A percentile compares a stretch with the other conserved stretches of the same genome.
phyloP scores from a whole-genome alignment of 2,797 vertebrate genomes.

The Myripristis murdjan region DNA sequence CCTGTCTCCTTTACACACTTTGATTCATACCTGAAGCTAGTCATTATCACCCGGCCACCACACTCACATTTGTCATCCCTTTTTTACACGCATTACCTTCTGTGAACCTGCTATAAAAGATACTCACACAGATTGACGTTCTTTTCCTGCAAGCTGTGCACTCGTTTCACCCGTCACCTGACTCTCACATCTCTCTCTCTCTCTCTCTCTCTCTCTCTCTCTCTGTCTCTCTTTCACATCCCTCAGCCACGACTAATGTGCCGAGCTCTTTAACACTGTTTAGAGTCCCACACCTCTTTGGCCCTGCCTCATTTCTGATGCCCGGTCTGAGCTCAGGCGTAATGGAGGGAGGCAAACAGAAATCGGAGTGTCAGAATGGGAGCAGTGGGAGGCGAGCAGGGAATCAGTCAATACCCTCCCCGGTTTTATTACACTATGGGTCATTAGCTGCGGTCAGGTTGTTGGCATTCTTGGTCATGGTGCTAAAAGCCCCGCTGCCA shows the following conservation, averaged over 20 bases:
- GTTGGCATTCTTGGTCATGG: conserved; percentile 49
- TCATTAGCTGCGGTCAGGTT: conserved; percentile 61
- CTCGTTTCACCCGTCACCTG: too few species aligned
- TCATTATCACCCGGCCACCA: not conserved
- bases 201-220: not conserved
- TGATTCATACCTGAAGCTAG: conserved; percentile 1
- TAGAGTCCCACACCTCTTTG: conserved; percentile 14
- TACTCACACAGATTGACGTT: not conserved
- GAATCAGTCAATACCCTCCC: conserved; percentile 57
- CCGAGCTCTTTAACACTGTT: conserved; percentile 19
- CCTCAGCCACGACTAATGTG: conserved; percentile 11
- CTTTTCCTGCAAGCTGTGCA: not conserved
- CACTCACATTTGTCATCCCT: not conserved
- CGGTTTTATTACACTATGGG: conserved; percentile 65
- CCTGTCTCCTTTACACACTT: not conserved
- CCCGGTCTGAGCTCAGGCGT: conserved; percentile 34
- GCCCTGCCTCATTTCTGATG: conserved; percentile 22
- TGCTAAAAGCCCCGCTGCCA: conserved; percentile 42
- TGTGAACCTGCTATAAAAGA: not conserved
- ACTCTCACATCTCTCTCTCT: not conserved
- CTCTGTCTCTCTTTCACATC: not conserved
- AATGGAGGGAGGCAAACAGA: conserved; percentile 65
- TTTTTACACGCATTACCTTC: not conserved
- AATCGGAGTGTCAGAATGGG: conserved; percentile 56
- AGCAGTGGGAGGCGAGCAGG: conserved; percentile 46